A percentile compares a stretch with the other conserved stretches of the same genome.
Conservation (phyloP, 92 coral and sea anemone genomes). For the Zoanthus gigantus region DNA sequence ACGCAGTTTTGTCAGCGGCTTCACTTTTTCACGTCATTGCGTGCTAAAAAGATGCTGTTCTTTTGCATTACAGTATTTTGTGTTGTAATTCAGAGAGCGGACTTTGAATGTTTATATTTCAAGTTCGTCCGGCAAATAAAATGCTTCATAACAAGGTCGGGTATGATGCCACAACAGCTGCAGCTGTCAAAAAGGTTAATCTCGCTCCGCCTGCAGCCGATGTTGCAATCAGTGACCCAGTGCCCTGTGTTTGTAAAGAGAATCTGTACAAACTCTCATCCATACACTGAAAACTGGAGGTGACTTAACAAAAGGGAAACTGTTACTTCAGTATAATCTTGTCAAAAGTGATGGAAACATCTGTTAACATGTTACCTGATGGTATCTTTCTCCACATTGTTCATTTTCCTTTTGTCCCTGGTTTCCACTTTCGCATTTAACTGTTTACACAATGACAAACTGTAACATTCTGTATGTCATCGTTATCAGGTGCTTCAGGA, state of each 20-base stretch:
- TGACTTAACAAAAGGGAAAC: slow-evolving; percentile 36
- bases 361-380: slow-evolving; percentile 42
- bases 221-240: slow-evolving; percentile 61
- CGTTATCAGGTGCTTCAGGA: background rate
- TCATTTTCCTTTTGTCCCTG: slow-evolving; percentile 39
- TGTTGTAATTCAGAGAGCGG: too few relatives aligned
- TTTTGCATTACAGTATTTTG: too few relatives aligned
- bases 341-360: slow-evolving; percentile 33
- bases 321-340: slow-evolving; percentile 32
- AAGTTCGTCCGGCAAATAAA: too few relatives aligned
- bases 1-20: too few relatives aligned
- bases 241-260: slow-evolving; percentile 61
- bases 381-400: slow-evolving; percentile 18
- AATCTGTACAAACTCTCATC: slow-evolving; percentile 71
- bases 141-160: slow-evolving; percentile 2
- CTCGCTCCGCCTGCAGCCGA: slow-evolving; percentile 1
- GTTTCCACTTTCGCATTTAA: slow-evolving; percentile 12
- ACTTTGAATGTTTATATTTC: too few relatives aligned
- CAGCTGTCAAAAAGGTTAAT: background rate
- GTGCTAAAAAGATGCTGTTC: too few relatives aligned
- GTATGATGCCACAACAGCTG: background rate
- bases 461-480: slow-evolving; percentile 29
- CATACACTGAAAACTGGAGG: slow-evolving; percentile 47
- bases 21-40: too few relatives aligned
- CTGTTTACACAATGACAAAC: background rate